Base-by-base conservation (phyloP, 1,140 invertebrate species). In the Platorchestia sp. region DNA sequence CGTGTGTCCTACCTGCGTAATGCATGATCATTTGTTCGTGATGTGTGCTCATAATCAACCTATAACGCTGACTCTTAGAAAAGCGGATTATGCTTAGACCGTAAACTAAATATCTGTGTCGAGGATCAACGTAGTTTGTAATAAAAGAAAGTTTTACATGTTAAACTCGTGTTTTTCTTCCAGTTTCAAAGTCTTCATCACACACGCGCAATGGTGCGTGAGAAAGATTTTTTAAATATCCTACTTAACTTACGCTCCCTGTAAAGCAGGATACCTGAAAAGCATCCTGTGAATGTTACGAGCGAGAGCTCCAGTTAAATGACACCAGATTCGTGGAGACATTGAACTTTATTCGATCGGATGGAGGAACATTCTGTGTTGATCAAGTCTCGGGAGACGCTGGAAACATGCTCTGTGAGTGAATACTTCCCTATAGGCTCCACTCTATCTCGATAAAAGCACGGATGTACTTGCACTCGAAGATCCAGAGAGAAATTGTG, bases 101-200 rank as follows among this genome's bases (percentile, higher is more conserved):
- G 45, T 93, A 45, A 47, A 93, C 22, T 93, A 47, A 93, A 47
- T 93, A 93, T 45, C 40, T 93, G 91, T 93, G 91, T 93, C 91
- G 91, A 93, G 91, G 91, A 93, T 93, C 91, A 93, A 93, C 91
- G 91, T 93, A 93, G 91, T 93, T 93, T 93, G 91, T 93, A 93
- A 93, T 93, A 93, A 93, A 89, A 93, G 41, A 93, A 93, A 93
- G 91, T 93, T 93, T 93, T 93, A 93, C 91, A 93, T 93, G 91
- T 93, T 93, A 90, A 90, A 42, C 59, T 89, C 41, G 41, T 89
- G 7, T 89, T 89, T 89, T 16, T 43, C 3, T 89, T 42, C 87
- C 27, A 22, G 36, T 10, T 75, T 75, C 59, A 36, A 75, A 75
- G 27, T 75, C 27, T 75, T 75, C 1, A 36, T 75, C 3, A 27